These are phyloP conservation scores for Acrocyrtus sp. DNA, from an alignment of 2,888 invertebrate genomes.

Conservation along the genomic window DNA sequence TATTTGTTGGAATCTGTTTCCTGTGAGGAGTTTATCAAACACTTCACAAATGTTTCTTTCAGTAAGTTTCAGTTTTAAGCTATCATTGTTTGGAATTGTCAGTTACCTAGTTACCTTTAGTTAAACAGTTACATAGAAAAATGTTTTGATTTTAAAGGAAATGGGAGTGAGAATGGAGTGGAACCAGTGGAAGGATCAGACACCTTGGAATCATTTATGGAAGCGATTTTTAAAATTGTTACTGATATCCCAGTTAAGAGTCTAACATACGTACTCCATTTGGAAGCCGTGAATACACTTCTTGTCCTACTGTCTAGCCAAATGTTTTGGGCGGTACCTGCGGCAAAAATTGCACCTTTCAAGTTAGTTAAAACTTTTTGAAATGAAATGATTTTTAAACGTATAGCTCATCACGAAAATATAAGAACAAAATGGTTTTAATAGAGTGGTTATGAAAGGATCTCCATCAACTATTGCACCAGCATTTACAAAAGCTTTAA, in stretches of 20 bases:
- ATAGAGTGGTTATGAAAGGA: conserved; percentile 72
- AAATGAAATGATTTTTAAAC: no score
- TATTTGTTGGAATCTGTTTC: conserved; percentile 91
- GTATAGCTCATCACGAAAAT: no score
- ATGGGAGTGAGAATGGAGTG: conserved; percentile 22
- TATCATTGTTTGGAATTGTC: no score
- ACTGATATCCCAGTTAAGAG: conserved; percentile 83
- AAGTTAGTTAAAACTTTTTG: no score
- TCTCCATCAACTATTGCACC: conserved; percentile 80
- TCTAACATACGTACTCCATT: conserved; percentile 81
- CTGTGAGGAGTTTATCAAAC: conserved; percentile 86
- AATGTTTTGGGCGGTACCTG: conserved; percentile 77
- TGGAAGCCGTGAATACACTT: conserved; percentile 89
- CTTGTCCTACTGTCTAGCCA: conserved; percentile 90
- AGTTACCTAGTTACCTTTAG: neutral
- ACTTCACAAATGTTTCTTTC: conserved; percentile 72
- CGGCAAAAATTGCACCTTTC: conserved; percentile 79
- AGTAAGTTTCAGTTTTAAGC: neutral
- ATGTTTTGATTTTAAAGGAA: conserved; percentile 14
- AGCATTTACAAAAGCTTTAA: conserved; percentile 80
- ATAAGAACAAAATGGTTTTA: no score
- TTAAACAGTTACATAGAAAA: neutral
- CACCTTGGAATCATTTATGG: conserved; percentile 77
- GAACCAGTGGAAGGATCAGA: conserved; percentile 42
- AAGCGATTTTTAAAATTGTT: conserved; percentile 80